Evolutionary conservation across 1,140 invertebrate species (phyloP).

Genomic region (Musca vetustissima): DNA sequence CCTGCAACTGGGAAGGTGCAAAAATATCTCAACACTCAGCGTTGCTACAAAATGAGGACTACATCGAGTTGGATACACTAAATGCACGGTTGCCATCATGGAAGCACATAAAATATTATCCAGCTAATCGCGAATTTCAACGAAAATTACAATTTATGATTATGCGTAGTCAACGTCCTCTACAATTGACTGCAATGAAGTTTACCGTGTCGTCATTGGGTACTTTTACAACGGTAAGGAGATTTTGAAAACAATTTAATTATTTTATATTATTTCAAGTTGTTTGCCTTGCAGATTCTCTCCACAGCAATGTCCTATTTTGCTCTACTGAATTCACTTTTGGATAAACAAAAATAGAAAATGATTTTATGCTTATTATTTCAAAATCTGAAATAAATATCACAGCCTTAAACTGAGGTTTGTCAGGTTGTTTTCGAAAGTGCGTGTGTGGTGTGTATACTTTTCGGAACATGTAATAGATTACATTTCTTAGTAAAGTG

Average conservation of each 20-base stretch:
- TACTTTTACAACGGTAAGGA: constrained; percentile 44
- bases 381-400: too few species aligned
- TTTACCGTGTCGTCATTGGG: constrained; percentile 49
- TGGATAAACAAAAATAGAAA: constrained; percentile 8
- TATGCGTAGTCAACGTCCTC: constrained; percentile 46
- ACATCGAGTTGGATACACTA: not conserved
- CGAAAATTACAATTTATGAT: constrained; percentile 47
- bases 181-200: constrained; percentile 48
- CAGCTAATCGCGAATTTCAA: constrained; percentile 33
- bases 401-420: too few species aligned
- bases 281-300: constrained; percentile 21
- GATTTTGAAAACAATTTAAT: not conserved
- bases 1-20: constrained; percentile 42
- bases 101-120: not conserved
- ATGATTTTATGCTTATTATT: too few species aligned
- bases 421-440: too few species aligned
- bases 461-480: too few species aligned
- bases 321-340: constrained; percentile 34
- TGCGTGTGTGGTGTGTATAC: too few species aligned
- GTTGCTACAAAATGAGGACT: not conserved
- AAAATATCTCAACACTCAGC: not conserved
- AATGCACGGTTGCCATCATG: not conserved
- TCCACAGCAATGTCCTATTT: constrained; percentile 52
- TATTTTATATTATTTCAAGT: not conserved
- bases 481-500: too few species aligned